Evolutionary conservation across 2,113 vertebrate species (phyloP), one percentile per base, ranked within the genome.

Genomic region (Glaucomys volans): DNA sequence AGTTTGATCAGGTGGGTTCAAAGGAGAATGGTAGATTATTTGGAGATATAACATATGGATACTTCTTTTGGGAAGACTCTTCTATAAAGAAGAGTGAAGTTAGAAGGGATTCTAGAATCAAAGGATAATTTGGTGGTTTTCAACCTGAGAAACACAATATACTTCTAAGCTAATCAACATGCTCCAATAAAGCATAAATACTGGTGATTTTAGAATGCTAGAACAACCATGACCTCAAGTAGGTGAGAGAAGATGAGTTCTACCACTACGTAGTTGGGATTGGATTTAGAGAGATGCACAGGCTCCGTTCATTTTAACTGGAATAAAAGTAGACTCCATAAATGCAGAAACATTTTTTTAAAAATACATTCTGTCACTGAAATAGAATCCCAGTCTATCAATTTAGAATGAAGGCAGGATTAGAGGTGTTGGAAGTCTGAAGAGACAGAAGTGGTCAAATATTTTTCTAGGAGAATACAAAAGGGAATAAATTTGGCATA

Each of bases 271-370:
- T 7, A 22, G 22, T 40, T 62, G 37, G 30, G 7, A n/a, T 14
- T 81, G 52, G 13, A 18, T 30, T 59, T 42, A n/a, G 5, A 32
- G 2, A 67, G 6, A 4, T 24, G 5, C 22, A 24, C 13, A 44
- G 3, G 7, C 4, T 28, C 2, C 0, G 5, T 59, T n/a, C 20
- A 1, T 59, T 6, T 6, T 37, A 84, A 50, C 9, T 32, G 2
- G 3, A 59, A 72, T 44, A 20, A 74, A 71, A 13, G n/a, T 40
- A 28, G 17, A 40, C 4, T 57, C 35, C 30, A 2, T 26, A 74
- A 72, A 69, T 52, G 8, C 20, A 47, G 87, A 81, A 14, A 1
- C 26, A 67, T 20, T 40, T 62, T 40, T 42, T 2, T 22, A 35
- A 37, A 71, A 42, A 40, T 76, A 44, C 10, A 54, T 40, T 80